Percentiles rank a stretch among this genome's conserved stretches.
phyloP scores from a whole-genome alignment of 2,888 invertebrate species.

The Thera obeliscata region DNA sequence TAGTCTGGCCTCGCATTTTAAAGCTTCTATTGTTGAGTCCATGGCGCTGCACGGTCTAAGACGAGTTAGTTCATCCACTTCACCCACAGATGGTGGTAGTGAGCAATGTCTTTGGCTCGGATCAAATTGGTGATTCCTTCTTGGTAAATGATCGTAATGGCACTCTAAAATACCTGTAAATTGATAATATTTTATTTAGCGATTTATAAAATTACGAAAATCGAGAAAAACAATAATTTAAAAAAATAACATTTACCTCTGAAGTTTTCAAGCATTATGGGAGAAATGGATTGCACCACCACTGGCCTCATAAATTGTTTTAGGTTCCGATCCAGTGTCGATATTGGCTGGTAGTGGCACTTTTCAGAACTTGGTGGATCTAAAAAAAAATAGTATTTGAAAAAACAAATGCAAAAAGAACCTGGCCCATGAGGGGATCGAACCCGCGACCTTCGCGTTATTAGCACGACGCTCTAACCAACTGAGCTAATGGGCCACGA shows the following conservation, averaged over 20 bases:
- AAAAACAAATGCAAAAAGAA: constrained; percentile 18
- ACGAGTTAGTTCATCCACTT: constrained; percentile 57
- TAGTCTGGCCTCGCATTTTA: constrained; percentile 76
- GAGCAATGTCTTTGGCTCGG: constrained; percentile 58
- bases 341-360: constrained; percentile 82
- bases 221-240: background rate
- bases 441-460: constrained; percentile 91
- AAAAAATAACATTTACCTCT: constrained; percentile 66
- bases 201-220: background rate
- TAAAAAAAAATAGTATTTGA: constrained; percentile 53
- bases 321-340: constrained; percentile 75
- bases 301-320: constrained; percentile 82
- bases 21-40: constrained; percentile 73
- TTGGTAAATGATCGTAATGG: constrained; percentile 86
- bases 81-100: constrained; percentile 68
- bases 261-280: constrained; percentile 84
- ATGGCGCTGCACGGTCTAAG: constrained; percentile 62
- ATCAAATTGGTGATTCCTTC: constrained; percentile 70
- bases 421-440: constrained; percentile 90
- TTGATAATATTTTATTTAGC: background rate
- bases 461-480: constrained; percentile 91
- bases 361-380: constrained; percentile 78
- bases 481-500: constrained; percentile 89
- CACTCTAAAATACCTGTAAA: constrained; percentile 82
- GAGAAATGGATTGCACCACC: constrained; percentile 78